Conservation (phyloP, 2,888 invertebrate species). For the Eulithis prunata region DNA sequence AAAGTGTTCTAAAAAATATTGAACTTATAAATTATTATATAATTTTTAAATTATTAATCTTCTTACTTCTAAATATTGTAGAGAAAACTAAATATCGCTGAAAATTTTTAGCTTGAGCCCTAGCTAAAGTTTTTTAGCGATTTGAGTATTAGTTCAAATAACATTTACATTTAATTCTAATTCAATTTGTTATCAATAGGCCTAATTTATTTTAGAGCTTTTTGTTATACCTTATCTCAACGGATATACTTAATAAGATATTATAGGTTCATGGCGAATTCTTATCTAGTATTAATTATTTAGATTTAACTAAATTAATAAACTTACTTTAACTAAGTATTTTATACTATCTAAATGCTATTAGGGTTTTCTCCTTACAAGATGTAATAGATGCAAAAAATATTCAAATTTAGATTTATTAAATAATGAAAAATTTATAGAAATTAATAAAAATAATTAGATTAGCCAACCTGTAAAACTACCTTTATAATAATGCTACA, state of each 20-base stretch:
- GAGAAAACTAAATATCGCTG: constrained; percentile 56
- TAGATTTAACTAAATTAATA: not conserved
- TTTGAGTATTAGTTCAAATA: constrained; percentile 52
- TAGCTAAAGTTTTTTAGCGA: constrained; percentile 80
- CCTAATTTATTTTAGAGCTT: constrained; percentile 54
- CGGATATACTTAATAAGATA: constrained; percentile 14
- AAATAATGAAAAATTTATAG: not conserved
- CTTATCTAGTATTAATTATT: not conserved
- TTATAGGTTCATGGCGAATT: constrained; percentile 25
- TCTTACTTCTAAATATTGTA: constrained; percentile 45
- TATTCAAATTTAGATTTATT: not conserved
- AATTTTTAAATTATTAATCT: constrained; percentile 13
- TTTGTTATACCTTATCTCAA: not conserved
- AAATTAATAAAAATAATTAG: constrained; percentile 23
- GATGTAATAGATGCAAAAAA: constrained; percentile 7
- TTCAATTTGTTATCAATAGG: constrained; percentile 41
- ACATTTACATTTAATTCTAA: not conserved
- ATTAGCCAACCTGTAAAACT: constrained; percentile 21
- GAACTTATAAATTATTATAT: not conserved
- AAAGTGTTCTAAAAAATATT: not conserved
- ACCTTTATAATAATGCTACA: constrained; percentile 11
- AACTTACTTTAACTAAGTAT: not conserved
- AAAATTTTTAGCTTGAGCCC: constrained; percentile 80
- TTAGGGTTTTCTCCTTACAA: constrained; percentile 4
- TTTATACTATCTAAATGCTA: constrained; percentile 12